Evolutionary conservation across 2,113 vertebrate genomes (phyloP).

Genomic region (Pteropus alecto): DNA sequence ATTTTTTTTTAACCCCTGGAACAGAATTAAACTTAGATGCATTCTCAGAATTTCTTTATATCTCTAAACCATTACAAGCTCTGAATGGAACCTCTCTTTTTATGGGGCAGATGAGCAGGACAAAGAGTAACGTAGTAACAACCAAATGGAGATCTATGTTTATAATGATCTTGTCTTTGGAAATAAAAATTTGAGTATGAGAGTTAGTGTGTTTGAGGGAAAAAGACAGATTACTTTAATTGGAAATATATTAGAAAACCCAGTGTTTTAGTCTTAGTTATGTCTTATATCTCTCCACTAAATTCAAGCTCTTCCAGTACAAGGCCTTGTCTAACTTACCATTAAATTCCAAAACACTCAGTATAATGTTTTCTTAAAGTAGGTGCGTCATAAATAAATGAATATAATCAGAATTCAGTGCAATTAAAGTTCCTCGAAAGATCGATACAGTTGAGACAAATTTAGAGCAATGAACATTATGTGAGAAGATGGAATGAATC

Average conservation of each 20-base stretch:
- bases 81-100: background rate
- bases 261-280: background rate
- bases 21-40: background rate
- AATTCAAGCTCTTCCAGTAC: background rate
- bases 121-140: background rate
- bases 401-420: constrained; percentile 55
- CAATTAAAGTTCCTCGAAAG: constrained; percentile 53
- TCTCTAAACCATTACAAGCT: background rate
- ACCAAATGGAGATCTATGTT: background rate
- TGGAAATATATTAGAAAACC: background rate
- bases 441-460: constrained; percentile 48
- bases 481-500: background rate
- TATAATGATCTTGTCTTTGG: background rate
- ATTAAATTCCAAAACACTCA: background rate
- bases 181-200: background rate
- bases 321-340: background rate
- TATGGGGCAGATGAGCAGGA: background rate
- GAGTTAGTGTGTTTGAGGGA: background rate
- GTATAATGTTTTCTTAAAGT: constrained; percentile 9
- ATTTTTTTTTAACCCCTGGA: background rate
- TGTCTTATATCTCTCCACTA: background rate
- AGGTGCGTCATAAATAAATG: constrained; percentile 43
- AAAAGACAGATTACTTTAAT: background rate
- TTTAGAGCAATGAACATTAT: constrained; percentile 38
- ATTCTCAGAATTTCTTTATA: background rate